Evolutionary conservation across 1,140 invertebrate species (phyloP), one percentile per base, ranked within the genome.

Genomic region (Hydropsyche tenuis): DNA sequence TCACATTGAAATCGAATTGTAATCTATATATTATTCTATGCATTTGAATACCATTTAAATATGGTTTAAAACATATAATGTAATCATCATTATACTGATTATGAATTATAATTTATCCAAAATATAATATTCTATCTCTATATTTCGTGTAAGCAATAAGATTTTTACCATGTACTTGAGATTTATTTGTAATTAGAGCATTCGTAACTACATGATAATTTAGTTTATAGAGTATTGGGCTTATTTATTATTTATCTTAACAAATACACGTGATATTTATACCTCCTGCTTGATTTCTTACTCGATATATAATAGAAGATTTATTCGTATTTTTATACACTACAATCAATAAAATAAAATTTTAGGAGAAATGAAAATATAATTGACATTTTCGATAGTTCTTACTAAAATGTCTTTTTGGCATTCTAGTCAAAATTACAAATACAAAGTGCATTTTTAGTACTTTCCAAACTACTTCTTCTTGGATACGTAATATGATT

Each of bases 361-460:
- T 27, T 12, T 4, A 60, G 23, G 11, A 12, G 45, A 11, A 60
- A 60, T 22, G 51, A 60, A 22, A 12, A 48, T 60, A 60, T 37
- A 37, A 37, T 37, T 9, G 30, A 4, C n/a, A n/a, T 37, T 48
- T 14, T 48, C 20, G n/a, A 53, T 16, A 16, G 6, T 18, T 53
- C 48, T 23, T 12, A 60, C 56, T 60, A 60, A 60, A 60, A 60
- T 60, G 56, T 60, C 56, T 25, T 25, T 60, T 25, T 60, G 56
- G 25, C 56, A 60, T 60, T 60, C 56, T 60, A 60, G 56, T 60
- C 56, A 60, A 60, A 60, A 60, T 60, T 60, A 60, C 56, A 60
- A 60, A 60, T 25, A 60, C 20, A 60, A 12, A 25, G 56, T 60
- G 56, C 23, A 60, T 27, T 60, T 60, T 60, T 18, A 18, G 18